phyloP scores from a whole-genome alignment of 2,888 invertebrate genomes.

The Drosophila robusta region DNA sequence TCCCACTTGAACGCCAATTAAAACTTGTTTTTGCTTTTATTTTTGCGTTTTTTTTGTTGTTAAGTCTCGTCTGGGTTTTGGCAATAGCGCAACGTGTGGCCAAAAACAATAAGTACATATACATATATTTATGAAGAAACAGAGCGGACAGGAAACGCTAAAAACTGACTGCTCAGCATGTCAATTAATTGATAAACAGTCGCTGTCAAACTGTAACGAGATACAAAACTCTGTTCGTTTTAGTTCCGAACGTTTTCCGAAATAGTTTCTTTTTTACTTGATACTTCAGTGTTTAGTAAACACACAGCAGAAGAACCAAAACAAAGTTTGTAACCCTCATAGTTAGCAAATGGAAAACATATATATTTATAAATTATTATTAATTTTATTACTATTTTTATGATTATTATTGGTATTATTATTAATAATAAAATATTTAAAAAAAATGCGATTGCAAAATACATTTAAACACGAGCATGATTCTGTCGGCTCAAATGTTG shows the following conservation, averaged over 20 bases:
- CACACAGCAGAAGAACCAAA: too few relatives aligned
- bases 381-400: too few relatives aligned
- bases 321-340: too few relatives aligned
- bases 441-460: too few relatives aligned
- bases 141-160: constrained; percentile 30
- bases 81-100: constrained; percentile 40
- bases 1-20: constrained; percentile 56
- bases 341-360: too few relatives aligned
- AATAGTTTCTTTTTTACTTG: background rate
- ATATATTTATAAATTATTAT: too few relatives aligned
- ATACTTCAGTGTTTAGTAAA: too few relatives aligned
- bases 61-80: constrained; percentile 26
- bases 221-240: background rate
- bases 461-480: too few relatives aligned
- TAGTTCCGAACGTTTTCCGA: background rate
- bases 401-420: too few relatives aligned
- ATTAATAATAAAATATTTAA: too few relatives aligned
- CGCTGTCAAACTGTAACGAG: constrained; percentile 25
- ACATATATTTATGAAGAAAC: constrained; percentile 2
- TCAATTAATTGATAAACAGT: constrained; percentile 30
- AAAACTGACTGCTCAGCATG: constrained; percentile 31
- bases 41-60: background rate
- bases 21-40: constrained; percentile 42
- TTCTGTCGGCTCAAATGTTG: too few relatives aligned
- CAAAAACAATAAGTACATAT: constrained; percentile 36